Conservation (phyloP, 92 coral and sea anemone species). For the Zoanthus sansibaricus region DNA sequence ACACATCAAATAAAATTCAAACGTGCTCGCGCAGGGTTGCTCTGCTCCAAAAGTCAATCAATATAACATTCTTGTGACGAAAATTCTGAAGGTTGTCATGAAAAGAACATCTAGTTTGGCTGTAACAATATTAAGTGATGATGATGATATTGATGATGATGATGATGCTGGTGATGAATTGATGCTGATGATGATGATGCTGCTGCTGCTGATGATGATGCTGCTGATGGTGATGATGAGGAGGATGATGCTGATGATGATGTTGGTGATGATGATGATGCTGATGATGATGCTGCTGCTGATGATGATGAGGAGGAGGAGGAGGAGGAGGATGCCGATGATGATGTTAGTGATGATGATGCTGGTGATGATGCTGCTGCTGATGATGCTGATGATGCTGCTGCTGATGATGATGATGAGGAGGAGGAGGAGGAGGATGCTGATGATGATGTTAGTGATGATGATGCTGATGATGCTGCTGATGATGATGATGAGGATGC, state of each 20-base stretch:
- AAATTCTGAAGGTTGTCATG: neutral
- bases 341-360: neutral
- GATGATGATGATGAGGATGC: no score
- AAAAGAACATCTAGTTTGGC: neutral
- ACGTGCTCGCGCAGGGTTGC: no score
- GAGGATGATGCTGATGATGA: neutral
- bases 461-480: neutral
- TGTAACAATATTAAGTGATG: neutral
- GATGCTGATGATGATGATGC: neutral
- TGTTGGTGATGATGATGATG: neutral
- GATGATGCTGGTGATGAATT: neutral
- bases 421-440: neutral
- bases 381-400: neutral
- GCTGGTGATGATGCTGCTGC: neutral
- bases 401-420: neutral
- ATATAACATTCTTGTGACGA: neutral
- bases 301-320: no score
- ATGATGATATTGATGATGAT: neutral
- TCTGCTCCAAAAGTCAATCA: no score
- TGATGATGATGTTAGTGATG: neutral
- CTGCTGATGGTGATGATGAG: neutral
- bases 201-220: neutral
- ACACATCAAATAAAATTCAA: no score
- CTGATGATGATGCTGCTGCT: neutral
- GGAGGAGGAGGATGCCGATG: no score